Percentiles rank a stretch among this genome's conserved stretches.
These are phyloP conservation scores for Oreochromis mossambicus DNA, from an alignment of 2,797 vertebrate species.

Conservation along the genomic window DNA sequence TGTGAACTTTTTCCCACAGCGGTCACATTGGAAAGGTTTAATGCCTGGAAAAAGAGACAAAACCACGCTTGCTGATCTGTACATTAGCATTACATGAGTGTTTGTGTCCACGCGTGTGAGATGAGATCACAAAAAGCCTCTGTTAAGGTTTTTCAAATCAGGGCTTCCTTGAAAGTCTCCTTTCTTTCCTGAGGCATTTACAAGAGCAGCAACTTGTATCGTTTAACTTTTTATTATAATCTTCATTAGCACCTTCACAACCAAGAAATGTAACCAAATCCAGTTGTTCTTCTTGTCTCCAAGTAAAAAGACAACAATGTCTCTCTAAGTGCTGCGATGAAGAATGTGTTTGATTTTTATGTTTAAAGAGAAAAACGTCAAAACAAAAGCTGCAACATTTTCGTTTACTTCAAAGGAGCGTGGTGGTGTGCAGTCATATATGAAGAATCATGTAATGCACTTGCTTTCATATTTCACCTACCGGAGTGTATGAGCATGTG, in stretches of 20 bases:
- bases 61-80: background rate
- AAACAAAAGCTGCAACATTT: background rate
- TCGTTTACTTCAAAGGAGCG: background rate
- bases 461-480: constrained; percentile 59
- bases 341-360: background rate
- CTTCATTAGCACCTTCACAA: background rate
- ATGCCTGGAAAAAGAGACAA: constrained; percentile 80
- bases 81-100: background rate
- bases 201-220: background rate
- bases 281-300: background rate
- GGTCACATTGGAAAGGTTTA: constrained; percentile 99
- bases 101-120: background rate
- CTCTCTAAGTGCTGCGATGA: background rate
- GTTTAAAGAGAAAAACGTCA: background rate
- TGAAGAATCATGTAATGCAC: background rate
- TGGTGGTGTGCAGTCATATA: background rate
- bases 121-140: background rate
- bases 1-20: constrained; percentile 99
- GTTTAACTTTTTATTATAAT: background rate
- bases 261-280: fast-evolving
- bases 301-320: background rate
- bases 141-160: background rate
- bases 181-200: too few relatives aligned
- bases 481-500: constrained; percentile 99
- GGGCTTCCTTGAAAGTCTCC: background rate